These are phyloP conservation scores for Prinia subflava DNA, from an alignment of 2,113 vertebrate genomes.

Conservation along the genomic window DNA sequence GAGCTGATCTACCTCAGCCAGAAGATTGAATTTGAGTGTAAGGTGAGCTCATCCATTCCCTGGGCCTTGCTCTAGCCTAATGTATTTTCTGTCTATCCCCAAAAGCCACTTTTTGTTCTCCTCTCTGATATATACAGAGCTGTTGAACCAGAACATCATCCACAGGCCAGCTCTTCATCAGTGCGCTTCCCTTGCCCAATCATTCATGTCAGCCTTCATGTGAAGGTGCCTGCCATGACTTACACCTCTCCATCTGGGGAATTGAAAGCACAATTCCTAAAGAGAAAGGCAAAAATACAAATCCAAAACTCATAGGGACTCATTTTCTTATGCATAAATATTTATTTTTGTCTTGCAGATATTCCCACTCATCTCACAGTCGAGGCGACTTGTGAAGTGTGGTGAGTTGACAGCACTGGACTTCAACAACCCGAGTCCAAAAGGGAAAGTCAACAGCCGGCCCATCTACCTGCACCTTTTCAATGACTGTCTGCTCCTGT, in stretches of 20 bases:
- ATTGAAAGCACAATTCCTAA: not conserved
- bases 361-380: slow-evolving; percentile 93
- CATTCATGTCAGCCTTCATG: not conserved
- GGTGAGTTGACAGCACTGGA: slow-evolving; percentile 85
- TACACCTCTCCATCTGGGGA: not conserved
- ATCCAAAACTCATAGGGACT: not conserved
- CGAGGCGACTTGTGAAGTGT: slow-evolving; percentile 87
- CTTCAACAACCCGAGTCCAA: slow-evolving; percentile 58
- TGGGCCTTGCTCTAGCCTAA: not conserved
- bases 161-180: not conserved
- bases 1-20: slow-evolving; percentile 90
- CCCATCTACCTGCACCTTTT: slow-evolving; percentile 91
- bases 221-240: not conserved
- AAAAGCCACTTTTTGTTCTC: not conserved
- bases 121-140: not conserved
- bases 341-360: slow-evolving; percentile 73
- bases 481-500: slow-evolving; percentile 91
- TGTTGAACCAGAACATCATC: not conserved
- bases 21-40: slow-evolving; percentile 95
- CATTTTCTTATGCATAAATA: not conserved
- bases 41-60: slow-evolving; percentile 68
- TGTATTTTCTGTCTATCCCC: not conserved
- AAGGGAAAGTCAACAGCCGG: slow-evolving; percentile 82
- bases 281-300: not conserved
- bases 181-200: not conserved